Evolutionary conservation across 2,888 invertebrate genomes (phyloP).

Genomic region (Geotrupes spiniger): DNA sequence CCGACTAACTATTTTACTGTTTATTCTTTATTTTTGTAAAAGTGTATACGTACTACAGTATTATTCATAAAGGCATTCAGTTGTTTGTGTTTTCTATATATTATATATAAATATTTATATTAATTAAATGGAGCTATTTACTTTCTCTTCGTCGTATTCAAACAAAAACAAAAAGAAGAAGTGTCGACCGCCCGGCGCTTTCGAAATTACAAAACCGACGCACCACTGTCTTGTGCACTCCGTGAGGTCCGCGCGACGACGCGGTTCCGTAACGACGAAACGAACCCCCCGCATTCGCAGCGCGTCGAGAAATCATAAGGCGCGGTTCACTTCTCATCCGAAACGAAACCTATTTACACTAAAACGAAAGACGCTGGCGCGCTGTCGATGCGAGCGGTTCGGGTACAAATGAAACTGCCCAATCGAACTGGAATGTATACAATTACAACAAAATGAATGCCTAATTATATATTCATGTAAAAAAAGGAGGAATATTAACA

Average conservation of each 20-base stretch:
- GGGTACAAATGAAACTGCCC: neutral
- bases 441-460: slow-evolving; percentile 35
- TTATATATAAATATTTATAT: slow-evolving; percentile 46
- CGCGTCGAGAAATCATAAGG: slow-evolving; percentile 8
- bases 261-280: slow-evolving; percentile 43
- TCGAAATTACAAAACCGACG: slow-evolving; percentile 45
- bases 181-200: slow-evolving; percentile 9
- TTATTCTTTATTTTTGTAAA: slow-evolving; percentile 45
- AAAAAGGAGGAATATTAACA: slow-evolving; percentile 25
- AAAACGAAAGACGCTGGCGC: slow-evolving; percentile 4
- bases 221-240: slow-evolving; percentile 38
- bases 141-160: slow-evolving; percentile 21
- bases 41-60: slow-evolving; percentile 52
- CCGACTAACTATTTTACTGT: slow-evolving; percentile 41
- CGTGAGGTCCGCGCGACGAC: slow-evolving; percentile 18
- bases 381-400: neutral
- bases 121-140: slow-evolving; percentile 41
- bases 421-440: slow-evolving; percentile 39
- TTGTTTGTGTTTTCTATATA: slow-evolving; percentile 48
- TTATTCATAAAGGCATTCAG: slow-evolving; percentile 52
- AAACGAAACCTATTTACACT: slow-evolving; percentile 10
- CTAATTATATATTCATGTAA: slow-evolving; percentile 24
- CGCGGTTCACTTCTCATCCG: slow-evolving; percentile 2
- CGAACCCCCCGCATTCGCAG: slow-evolving; percentile 37
- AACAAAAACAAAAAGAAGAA: no score